Percentiles rank a stretch among this genome's conserved stretches.
These are phyloP conservation scores for Myodes glareolus DNA, from an alignment of 2,113 vertebrate genomes.

Conservation along the genomic window DNA sequence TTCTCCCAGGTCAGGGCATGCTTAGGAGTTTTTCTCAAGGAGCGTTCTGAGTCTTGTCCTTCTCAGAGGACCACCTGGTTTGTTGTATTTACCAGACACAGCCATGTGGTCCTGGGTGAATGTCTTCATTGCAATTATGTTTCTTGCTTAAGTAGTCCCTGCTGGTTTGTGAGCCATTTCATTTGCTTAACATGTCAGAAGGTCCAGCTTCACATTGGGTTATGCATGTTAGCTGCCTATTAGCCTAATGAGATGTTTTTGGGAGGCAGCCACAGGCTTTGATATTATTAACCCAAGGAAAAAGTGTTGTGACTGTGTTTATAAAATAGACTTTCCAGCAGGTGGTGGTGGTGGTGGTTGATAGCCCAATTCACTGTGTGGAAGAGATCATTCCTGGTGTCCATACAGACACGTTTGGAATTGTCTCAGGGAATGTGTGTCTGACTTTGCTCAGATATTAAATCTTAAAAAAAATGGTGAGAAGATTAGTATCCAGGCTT, in stretches of 20 bases:
- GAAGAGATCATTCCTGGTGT: background rate
- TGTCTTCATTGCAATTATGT: background rate
- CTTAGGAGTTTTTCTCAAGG: background rate
- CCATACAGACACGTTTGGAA: background rate
- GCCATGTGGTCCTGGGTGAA: background rate
- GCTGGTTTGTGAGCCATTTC: background rate
- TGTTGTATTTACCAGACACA: background rate
- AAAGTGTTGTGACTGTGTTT: background rate
- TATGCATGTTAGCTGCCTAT: background rate
- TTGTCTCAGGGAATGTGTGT: background rate
- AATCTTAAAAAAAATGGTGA: background rate
- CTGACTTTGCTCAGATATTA: background rate
- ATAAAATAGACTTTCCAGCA: background rate
- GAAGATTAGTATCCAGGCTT: background rate
- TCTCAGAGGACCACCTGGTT: background rate
- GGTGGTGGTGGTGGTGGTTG: background rate
- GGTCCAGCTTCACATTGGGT: background rate
- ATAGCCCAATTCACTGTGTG: background rate
- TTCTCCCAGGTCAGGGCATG: background rate
- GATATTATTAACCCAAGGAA: background rate
- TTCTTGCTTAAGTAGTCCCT: slow-evolving; percentile 16
- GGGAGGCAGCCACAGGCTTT: background rate
- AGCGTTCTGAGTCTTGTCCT: background rate
- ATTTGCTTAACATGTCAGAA: background rate
- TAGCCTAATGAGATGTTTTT: slow-evolving; percentile 6